Base-by-base conservation (phyloP, 2,113 vertebrate species). In the Orcinus orca region DNA sequence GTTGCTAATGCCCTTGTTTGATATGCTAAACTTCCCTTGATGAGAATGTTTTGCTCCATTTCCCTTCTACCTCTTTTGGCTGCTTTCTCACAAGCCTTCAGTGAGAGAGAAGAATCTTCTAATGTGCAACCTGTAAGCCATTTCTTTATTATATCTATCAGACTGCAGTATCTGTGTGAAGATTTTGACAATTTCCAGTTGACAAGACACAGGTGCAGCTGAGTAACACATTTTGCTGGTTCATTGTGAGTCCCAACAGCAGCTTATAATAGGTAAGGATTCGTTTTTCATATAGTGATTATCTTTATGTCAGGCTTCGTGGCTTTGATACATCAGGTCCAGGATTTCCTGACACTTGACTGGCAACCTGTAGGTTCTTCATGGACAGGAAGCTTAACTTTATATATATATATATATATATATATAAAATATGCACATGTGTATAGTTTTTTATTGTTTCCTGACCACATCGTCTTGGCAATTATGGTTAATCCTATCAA, bases 21-120 rank as follows among this genome's bases (percentile, higher is more conserved):
- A 97, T 97, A 95, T 90, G 76, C 70, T 94, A 93, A 95, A 83
- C 63, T 95, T 89, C 38, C 38, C 53, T 93, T 93, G 82, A 79
- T 93, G 41, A 90, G 55, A 89, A 86, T 80, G 21, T 89, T 96
- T 92, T 96, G 80, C 93, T 96, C 58, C 58, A n/a, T 87, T 95
- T 60, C 41, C 41, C 36, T 83, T 96, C 65, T 94, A 33, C 33
- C 14, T 25, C 74, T 74, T 91, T 87, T 68, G 67, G 33, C n/a
- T 96, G n/a, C 31, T 44, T 82, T 92, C 41, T 95, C 36, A 93
- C 62, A 92, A 77, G 58, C 60, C 93, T 87, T 95, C 18, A 74
- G 14, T 44, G 36, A 80, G 20, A 33, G 7, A 84, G 25, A 58
- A 93, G 77, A 83, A n/a, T 88, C 31, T 76, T 96, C 65, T 85